Evolutionary conservation across 2,797 vertebrate genomes (phyloP), one percentile per base, ranked within the genome.

Genomic region (Takifugu rubripes): DNA sequence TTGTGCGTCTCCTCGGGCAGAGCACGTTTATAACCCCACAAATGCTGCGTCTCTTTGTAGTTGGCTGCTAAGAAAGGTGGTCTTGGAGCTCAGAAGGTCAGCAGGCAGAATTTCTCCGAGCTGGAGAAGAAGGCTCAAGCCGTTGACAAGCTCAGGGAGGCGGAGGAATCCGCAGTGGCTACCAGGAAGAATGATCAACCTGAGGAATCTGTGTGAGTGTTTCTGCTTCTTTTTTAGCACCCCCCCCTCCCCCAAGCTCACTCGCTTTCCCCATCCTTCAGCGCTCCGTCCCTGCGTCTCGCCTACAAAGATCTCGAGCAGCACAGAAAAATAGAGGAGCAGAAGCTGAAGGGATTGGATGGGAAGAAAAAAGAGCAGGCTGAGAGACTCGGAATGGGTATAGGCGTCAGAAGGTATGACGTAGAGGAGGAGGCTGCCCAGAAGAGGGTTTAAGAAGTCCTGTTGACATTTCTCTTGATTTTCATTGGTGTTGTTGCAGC

Each of bases 81-180:
- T 7, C 84, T 99, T 66, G 96, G 96, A 0, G 97, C 96, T 52
- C 96, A 99, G 70, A 98, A 96, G 78, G 92, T 99, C 36, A 94
- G 94, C 72, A 90, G 87, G 24, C 85, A 91, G 33, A 94, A 87
- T 69, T 99, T 99, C 82, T 94, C 80, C 0, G 93, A 94, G 44
- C 89, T 95, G 49, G 95, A 98, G 81, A 96, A 92, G 65, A 92
- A 93, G 66, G 97, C 96, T 8, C 94, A 94, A 70, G 95, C 95
- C 5, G 95, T 90, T 1, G 94, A 98, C 81, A 93, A 91, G 68
- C 89, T 88, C 71, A 87, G 90, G 58, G 92, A 93, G 53, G 93
- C 92, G 10, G 85, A 91, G 24, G 75, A 73, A 2, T 5, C 33
- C 24, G 2, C 59, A 1, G 3, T 36, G 7, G 14, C 53, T 7